Percentiles rank a stretch among this genome's conserved stretches.
Conservation (phyloP, 1,140 invertebrate species). For the Brachystomella parvula region DNA sequence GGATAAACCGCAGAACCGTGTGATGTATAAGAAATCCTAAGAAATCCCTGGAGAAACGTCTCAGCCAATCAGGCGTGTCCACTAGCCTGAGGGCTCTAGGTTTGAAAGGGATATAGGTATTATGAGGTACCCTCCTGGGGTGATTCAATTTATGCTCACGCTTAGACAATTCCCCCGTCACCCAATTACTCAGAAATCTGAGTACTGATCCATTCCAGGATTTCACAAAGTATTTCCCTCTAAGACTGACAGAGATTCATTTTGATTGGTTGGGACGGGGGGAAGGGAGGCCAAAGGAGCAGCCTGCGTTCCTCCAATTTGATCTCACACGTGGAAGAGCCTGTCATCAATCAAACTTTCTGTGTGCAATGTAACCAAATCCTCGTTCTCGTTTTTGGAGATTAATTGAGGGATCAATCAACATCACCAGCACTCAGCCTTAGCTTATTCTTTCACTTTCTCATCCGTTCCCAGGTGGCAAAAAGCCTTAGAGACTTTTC, state of each 20-base stretch:
- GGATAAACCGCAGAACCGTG: no score
- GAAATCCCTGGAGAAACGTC: no score
- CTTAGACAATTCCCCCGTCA: not conserved
- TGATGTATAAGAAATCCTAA: no score
- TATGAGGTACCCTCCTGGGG: no score
- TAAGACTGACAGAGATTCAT: not conserved
- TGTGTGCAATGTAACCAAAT: not conserved
- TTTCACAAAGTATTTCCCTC: not conserved
- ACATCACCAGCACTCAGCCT: not conserved
- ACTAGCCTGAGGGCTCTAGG: no score
- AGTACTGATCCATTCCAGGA: not conserved
- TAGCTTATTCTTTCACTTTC: no score
- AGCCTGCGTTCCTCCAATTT: not conserved
- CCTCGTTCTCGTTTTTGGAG: not conserved
- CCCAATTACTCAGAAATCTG: not conserved
- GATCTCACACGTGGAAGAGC: not conserved
- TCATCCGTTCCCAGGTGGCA: no score
- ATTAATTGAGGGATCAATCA: constrained; percentile 5
- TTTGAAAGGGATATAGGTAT: no score
- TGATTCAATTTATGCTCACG: constrained; percentile 5
- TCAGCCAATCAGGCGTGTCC: no score
- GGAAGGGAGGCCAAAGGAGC: no score
- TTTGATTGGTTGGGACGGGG: not conserved
- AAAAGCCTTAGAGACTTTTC: no score
- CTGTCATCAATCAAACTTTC: not conserved